Base-by-base conservation (phyloP, 2,888 invertebrate species). In the Deroplatys truncata region DNA sequence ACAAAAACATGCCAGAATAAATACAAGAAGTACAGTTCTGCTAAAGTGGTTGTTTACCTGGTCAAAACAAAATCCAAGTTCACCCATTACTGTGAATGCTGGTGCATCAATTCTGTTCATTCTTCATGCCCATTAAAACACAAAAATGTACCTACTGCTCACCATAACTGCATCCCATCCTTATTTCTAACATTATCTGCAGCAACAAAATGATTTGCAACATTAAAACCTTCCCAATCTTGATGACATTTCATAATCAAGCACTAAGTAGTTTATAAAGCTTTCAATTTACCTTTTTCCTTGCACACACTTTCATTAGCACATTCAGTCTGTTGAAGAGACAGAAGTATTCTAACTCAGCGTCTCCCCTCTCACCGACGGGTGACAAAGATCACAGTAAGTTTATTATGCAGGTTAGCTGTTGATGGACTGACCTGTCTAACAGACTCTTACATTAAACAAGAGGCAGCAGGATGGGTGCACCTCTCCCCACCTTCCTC, bases 391-490 rank as follows among this genome's bases (percentile, higher is more conserved):
- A 85, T 85, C 85, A 72, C 56, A 56, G 56, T 25, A 86, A n/a
- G 28, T 29, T 86, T 31, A 86, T 86, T 86, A 86, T 86, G 86
- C 86, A 82, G 35, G 35, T 72, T 83, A n/a, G 28, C 87, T 35
- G 82, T 35, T 83, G 87, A 87, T 83, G 35, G 83, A 87, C 82
- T 87, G 29, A 28, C 87, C 87, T 83, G 87, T 31, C 87, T 35
- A 31, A 87, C 82, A 83, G 35, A 28, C 87, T 87, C 82, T 83
- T 87, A 87, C 87, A 87, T 87, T 87, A 87, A 87, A 87, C 87
- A 87, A 87, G 35, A 87, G 85, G 84, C 84, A 85, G 43, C 84
- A 85, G 43, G 84, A 85, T 85, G 84, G 84, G 25, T 85, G 49
- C 43, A 85, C 43, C 85, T 85, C 28, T 56, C 25, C 85, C 28